These are phyloP conservation scores for Sylvia atricapilla DNA, from an alignment of 2,113 vertebrate genomes.

Conservation along the genomic window DNA sequence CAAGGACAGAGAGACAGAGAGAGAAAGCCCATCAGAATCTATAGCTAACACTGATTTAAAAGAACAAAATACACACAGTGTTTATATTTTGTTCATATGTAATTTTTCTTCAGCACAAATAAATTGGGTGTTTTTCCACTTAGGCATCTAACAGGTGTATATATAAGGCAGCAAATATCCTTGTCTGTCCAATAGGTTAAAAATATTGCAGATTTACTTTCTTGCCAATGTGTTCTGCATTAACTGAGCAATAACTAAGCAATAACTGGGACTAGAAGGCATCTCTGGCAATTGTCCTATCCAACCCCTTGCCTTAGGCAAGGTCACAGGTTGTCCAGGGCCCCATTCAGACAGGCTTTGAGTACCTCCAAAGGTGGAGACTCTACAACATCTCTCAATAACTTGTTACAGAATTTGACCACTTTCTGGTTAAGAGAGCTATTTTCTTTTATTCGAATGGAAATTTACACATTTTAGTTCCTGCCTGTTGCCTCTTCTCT, in stretches of 20 bases:
- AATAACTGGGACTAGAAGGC: background rate
- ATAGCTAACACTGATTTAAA: fast-evolving
- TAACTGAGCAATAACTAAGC: no score
- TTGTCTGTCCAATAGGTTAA: background rate
- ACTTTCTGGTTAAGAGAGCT: background rate
- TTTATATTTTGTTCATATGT: background rate
- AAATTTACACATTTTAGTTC: background rate
- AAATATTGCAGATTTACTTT: background rate
- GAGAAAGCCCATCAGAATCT: background rate
- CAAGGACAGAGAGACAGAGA: background rate
- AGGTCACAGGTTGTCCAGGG: background rate
- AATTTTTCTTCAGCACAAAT: background rate
- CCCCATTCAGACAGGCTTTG: background rate
- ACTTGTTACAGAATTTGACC: background rate
- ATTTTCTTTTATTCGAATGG: background rate
- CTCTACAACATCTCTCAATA: background rate
- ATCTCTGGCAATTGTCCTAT: background rate
- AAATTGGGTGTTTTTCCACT: background rate
- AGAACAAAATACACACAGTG: background rate
- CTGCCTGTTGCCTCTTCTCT: background rate
- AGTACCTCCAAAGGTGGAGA: background rate
- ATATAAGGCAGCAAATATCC: background rate
- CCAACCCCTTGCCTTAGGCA: background rate
- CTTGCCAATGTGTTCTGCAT: background rate
- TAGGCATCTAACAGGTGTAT: background rate